Base-by-base conservation (phyloP, 2,888 invertebrate species). In the Hirtodrosophila confusa region DNA sequence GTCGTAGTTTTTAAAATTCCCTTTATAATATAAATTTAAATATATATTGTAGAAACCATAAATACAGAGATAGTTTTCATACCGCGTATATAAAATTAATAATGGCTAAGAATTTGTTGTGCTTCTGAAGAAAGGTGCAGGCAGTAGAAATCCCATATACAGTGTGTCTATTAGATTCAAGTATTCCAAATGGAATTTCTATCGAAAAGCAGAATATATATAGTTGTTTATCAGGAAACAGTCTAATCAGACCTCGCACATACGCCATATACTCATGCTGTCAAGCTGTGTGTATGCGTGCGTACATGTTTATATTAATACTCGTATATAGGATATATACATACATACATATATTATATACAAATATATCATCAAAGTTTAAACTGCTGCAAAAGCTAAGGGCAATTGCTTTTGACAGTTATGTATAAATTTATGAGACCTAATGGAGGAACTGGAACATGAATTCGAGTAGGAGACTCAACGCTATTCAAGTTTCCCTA, bases 381-480 rank as follows among this genome's bases (percentile, higher is more conserved):
- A 85, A 85, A 85, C 87, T 88, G 80, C 78, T 66, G 82, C 88
- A 88, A 88, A 85, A 76, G 85, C 84, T 85, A 86, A 85, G 88
- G 84, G 87, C 87, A 85, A 88, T 85, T 85, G 84, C 84, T 88
- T 85, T 82, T 88, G 84, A 85, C 84, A 85, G 88, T 85, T 84
- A 88, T 88, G 84, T 82, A 87, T 78, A 88, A 88, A 85, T 88
- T 85, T 85, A 85, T 85, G 87, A 84, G 78, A 78, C 86, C 67
- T 85, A 87, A 85, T 87, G 82, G 79, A 66, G 82, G 67, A 74
- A 80, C 66, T 80, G 85, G 87, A 67, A 75, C 53, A 37, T 41
- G 35, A 29, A 55, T 12, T 24, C 48, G 12, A 40, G 29, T 44
- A 37, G 4, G 67, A 31, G 40, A 29, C 23, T 40, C 35, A 12